Base-by-base conservation (phyloP, 2,113 vertebrate species). In the Hippolais icterina region DNA sequence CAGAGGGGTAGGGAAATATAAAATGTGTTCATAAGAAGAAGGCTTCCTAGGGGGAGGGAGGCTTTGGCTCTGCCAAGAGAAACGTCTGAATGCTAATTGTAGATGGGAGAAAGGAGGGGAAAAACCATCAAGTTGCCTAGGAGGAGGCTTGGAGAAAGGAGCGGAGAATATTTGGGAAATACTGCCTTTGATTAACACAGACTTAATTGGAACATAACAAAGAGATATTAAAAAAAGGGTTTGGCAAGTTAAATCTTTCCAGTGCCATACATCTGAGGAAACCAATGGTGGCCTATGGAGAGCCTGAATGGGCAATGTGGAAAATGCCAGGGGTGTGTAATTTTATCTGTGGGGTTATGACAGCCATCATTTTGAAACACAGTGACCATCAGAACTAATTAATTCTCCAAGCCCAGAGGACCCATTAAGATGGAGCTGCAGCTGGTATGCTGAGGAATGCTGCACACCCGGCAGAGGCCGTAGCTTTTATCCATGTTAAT, bases 361-460 rank as follows among this genome's bases (percentile, higher is more conserved):
- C 77, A 89, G 95, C 88, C 74, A 92, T 90, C 96, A 94, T 92
- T 97, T 93, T 94, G 89, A 95, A 87, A 66, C 76, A 76, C 2
- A 53, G 94, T 84, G 91, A 94, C 92, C 53, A 84, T 90, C 94
- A 97, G 93, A 94, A 96, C 94, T 94, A 97, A 98, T 98, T 97
- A 96, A 97, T 95, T 95, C 96, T 94, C 76, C 64, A 76, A 93
- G 47, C 66, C 97, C 93, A 77, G 41, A 91, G 94, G 96, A 92
- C 15, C 46, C 63, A 56, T 83, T 71, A 60, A 70, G 83, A 90
- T 89, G 24, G 87, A 47, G 89, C 96, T 57, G 96, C 97, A 98
- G 98, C 97, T 98, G 98, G 97, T 87, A 95, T 94, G 96, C 68
- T 57, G 85, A 97, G 97, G 97, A 97, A 98, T 98, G 97, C 87